Percentiles rank a stretch among this genome's conserved stretches.
phyloP scores from a whole-genome alignment of 2,797 vertebrate species.

The Dermochelys coriacea region DNA sequence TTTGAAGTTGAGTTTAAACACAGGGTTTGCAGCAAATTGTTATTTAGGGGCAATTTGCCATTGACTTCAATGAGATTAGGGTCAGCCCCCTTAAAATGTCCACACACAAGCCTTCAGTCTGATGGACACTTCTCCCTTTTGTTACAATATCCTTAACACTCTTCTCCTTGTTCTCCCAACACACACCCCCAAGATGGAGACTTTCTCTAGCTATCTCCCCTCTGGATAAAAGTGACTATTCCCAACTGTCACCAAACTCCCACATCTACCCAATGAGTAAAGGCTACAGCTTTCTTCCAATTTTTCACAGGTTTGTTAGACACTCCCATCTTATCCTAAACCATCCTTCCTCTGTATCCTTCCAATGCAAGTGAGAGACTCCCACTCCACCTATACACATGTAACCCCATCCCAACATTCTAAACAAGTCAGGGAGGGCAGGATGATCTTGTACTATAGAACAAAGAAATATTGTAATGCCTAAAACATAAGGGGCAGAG shows the following conservation, averaged over 20 bases:
- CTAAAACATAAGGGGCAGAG: rapidly evolving
- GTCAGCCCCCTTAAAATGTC: background rate
- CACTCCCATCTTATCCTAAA: background rate
- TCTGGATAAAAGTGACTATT: background rate
- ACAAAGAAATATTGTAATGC: background rate
- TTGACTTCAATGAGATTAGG: background rate
- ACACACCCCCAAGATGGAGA: background rate
- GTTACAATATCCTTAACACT: background rate
- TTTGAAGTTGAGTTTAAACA: conserved; percentile 13
- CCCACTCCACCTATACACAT: background rate
- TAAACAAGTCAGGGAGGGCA: background rate
- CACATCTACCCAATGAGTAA: background rate
- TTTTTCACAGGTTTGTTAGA: background rate
- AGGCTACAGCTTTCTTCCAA: background rate
- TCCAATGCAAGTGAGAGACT: background rate
- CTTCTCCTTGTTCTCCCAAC: background rate
- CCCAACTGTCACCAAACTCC: background rate
- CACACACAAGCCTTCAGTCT: background rate
- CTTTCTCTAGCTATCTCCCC: background rate
- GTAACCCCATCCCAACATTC: background rate
- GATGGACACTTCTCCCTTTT: background rate
- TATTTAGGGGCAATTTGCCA: background rate
- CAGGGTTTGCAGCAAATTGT: background rate
- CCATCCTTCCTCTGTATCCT: background rate
- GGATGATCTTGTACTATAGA: background rate